Base-by-base conservation (phyloP, 2,113 vertebrate genomes). In the Muntiacus reevesi region DNA sequence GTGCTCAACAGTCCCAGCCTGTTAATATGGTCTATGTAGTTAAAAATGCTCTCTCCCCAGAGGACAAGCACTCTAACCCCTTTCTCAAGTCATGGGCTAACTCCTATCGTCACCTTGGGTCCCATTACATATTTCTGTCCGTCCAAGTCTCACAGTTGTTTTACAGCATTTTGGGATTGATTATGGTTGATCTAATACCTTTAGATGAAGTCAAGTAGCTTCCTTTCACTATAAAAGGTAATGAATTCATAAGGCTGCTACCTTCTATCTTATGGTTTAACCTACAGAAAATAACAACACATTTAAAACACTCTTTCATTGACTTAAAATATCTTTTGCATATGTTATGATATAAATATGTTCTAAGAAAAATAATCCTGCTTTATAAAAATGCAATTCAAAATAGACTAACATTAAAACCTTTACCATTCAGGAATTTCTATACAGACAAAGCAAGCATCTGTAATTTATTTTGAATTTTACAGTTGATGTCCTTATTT, bases 391-490 rank as follows among this genome's bases (percentile, higher is more conserved):
- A 79, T 64, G 36, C 23, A 57, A 67, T n/a, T 93, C 33, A 50
- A 93, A 89, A 86, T 27, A 87, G 57, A 40, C 36, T 86, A 40
- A 45, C 14, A 92, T n/a, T 86, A 94, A 95, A 36, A 40, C 19
- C 50, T 50, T 92, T 78, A 83, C 25, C 28, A 28, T 60, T 86
- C 27, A 57, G 81, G 54, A 87, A 78, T 88, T 86, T 94, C 36
- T 89, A 76, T 27, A 86, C 40, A 93, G 57, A 92, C 15, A 36
- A 87, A 87, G 86, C 86, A 92, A 28, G n/a, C 54, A 96, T 36
- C 13, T 91, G 6, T 36, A 83, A 28, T 89, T 82, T 91, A 88
- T 54, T 96, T 71, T 50, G 9, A 93, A 62, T 96, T 94, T 95
- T 79, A 78, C 2, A 83, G 6, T 28, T 90, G 30, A 14, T 50